A percentile compares a stretch with the other conserved stretches of the same genome.
Conservation (phyloP, 1,140 invertebrate genomes). For the Aporrectodea caliginosa region DNA sequence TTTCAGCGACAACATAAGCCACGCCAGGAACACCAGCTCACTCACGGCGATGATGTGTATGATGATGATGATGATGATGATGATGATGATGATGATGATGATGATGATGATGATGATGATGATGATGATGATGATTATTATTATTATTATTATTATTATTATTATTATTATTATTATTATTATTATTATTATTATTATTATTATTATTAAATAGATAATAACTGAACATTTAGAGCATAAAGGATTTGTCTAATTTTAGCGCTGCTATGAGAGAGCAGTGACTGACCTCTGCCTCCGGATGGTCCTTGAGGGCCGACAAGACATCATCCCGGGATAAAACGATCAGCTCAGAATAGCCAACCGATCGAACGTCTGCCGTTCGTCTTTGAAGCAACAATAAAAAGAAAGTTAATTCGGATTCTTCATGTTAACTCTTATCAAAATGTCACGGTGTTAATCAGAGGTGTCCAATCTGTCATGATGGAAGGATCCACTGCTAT, state of each 20-base stretch:
- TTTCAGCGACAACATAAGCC: no score
- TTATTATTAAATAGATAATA: background rate
- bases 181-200: background rate
- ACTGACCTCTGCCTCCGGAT: conserved; percentile 86
- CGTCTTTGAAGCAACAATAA: no score
- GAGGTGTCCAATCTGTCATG: no score
- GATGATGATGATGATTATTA: background rate
- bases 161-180: background rate
- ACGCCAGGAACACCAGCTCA: no score
- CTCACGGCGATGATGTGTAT: no score
- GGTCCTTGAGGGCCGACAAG: conserved; percentile 88
- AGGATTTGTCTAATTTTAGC: no score
- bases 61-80: conserved; percentile 2
- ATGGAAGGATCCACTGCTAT: no score
- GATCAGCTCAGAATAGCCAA: conserved; percentile 93
- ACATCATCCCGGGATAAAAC: conserved; percentile 90
- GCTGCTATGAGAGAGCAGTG: background rate
- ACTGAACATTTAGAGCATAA: no score
- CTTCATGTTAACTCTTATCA: no score
- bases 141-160: no score
- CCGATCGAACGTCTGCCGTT: conserved; percentile 90
- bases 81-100: conserved; percentile 2
- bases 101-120: background rate
- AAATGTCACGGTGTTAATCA: no score
- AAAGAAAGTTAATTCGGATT: no score